Evolutionary conservation across 2,888 invertebrate genomes (phyloP).

Genomic region (Philopedon plagiatum): DNA sequence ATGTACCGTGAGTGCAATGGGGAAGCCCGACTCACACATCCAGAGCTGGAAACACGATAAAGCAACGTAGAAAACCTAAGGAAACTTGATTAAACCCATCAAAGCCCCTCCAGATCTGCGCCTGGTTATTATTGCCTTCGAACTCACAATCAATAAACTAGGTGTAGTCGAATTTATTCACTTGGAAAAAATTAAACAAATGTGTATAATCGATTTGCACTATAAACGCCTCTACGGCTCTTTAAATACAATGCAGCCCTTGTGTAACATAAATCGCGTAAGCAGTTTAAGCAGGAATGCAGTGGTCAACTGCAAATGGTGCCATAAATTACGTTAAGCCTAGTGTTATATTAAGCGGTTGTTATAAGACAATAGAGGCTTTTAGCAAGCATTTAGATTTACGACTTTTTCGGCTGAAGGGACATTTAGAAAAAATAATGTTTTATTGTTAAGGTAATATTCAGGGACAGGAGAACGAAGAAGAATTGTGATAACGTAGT

Average conservation of each 20-base stretch:
- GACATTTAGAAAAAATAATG: background rate
- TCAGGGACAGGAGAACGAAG: no score
- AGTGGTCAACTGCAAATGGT: constrained; percentile 12
- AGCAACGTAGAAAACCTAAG: no score
- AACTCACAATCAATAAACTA: background rate
- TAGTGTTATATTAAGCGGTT: background rate
- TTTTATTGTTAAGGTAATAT: no score
- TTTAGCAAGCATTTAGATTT: background rate
- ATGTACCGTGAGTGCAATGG: no score
- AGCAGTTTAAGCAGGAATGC: constrained; percentile 1
- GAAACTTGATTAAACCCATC: no score
- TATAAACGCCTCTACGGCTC: background rate
- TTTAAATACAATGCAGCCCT: background rate
- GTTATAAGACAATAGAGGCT: constrained; percentile 7
- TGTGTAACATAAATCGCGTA: background rate
- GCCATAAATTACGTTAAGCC: constrained; percentile 2
- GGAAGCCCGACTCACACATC: no score
- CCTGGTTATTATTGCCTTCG: background rate
- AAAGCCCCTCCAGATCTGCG: no score
- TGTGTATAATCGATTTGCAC: background rate
- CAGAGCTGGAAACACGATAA: no score
- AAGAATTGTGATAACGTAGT: no score
- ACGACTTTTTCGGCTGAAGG: background rate
- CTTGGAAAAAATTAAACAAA: background rate
- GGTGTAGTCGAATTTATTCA: background rate